Conservation (phyloP, 2,797 vertebrate genomes). For the Linurgus olivaceus region DNA sequence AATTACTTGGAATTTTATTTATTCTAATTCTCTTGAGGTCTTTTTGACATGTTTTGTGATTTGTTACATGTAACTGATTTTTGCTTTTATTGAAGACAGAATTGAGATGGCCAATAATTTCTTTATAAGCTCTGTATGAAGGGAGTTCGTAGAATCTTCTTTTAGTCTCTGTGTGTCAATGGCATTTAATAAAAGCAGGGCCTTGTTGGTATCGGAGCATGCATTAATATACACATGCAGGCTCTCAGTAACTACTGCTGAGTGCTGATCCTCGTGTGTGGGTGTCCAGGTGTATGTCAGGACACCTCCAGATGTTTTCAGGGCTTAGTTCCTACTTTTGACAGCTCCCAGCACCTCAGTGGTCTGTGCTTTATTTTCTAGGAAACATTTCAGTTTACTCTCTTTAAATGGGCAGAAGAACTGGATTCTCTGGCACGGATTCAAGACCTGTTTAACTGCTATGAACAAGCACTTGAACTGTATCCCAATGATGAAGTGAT, state of each 20-base stretch:
- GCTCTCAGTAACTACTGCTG: not conserved
- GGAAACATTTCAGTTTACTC: constrained; percentile 95
- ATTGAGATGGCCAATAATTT: not conserved
- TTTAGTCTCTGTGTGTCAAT: not conserved
- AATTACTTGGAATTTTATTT: not conserved
- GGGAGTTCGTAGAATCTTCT: not conserved
- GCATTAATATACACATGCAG: not conserved
- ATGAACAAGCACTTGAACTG: constrained; percentile 92
- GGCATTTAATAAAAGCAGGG: not conserved
- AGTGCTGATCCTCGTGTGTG: not conserved
- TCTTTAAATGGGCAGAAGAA: constrained; percentile 94
- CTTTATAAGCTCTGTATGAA: not conserved
- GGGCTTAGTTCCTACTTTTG: not conserved
- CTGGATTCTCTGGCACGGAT: constrained; percentile 87
- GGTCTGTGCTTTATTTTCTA: constrained; percentile 53
- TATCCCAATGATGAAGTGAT: constrained; percentile 94
- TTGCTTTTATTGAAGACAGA: not conserved
- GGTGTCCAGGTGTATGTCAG: not conserved
- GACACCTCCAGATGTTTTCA: not conserved
- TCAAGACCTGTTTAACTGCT: constrained; percentile 93
- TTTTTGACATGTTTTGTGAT: not conserved
- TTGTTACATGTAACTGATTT: not conserved
- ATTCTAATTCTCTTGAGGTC: not conserved
- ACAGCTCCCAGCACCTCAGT: not conserved
- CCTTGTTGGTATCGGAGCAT: not conserved